phyloP scores from a whole-genome alignment of 2,797 vertebrate species.

The Cynopterus sphinx region DNA sequence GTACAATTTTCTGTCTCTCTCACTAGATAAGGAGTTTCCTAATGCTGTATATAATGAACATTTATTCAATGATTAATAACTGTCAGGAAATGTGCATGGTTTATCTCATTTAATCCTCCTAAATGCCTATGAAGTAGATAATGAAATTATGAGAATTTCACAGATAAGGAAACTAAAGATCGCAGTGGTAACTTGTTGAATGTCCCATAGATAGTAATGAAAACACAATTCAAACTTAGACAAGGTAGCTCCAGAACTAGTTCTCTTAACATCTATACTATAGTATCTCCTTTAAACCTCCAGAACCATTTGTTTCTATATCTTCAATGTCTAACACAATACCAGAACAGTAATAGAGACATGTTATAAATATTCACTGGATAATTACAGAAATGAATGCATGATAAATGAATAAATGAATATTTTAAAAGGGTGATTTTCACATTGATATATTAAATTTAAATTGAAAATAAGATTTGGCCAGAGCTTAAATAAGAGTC shows the following conservation, averaged over 20 bases:
- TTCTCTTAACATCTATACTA: not conserved
- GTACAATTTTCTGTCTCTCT: not conserved
- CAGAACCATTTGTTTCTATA: not conserved
- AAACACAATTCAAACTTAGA: slow-evolving; percentile 8
- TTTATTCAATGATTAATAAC: not conserved
- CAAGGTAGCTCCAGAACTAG: not conserved
- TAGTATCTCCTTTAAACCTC: not conserved
- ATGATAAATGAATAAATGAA: not conserved
- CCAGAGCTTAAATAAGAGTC: not conserved
- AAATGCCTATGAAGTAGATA: not conserved
- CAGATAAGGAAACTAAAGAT: not conserved
- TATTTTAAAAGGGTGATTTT: not conserved
- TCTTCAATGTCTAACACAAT: not conserved
- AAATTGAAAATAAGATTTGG: not conserved
- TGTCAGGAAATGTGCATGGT: not conserved
- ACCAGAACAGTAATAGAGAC: not conserved
- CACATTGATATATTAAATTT: not conserved
- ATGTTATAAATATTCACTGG: not conserved
- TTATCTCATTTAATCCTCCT: not conserved
- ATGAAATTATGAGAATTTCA: not conserved
- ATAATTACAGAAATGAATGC: not conserved
- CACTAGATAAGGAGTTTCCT: not conserved
- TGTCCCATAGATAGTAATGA: not conserved
- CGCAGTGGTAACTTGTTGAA: not conserved
- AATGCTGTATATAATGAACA: not conserved